phyloP scores from a whole-genome alignment of 1,140 invertebrate genomes.

The Drosophila hydei region DNA sequence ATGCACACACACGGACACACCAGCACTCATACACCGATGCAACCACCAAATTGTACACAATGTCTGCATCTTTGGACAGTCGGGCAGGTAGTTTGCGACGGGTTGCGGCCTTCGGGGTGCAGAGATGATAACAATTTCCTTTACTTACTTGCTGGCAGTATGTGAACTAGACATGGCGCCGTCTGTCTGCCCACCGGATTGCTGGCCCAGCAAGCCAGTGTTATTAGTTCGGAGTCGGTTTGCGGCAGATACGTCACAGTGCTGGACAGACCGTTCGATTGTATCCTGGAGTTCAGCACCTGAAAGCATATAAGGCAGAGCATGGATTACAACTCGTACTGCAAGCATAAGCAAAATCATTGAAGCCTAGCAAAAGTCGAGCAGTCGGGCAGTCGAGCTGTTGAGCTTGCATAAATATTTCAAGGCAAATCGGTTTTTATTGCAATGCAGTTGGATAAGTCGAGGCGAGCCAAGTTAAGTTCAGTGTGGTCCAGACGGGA shows the following conservation, averaged over 20 bases:
- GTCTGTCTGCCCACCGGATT: slow-evolving; percentile 92
- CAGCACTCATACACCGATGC: slow-evolving; percentile 12
- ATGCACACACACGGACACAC: slow-evolving; percentile 38
- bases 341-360: slow-evolving; percentile 55
- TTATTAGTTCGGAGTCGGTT: slow-evolving; percentile 89
- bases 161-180: slow-evolving; percentile 91
- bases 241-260: slow-evolving; percentile 88
- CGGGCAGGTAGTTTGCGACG: not conserved
- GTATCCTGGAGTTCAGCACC: slow-evolving; percentile 85
- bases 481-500: slow-evolving; percentile 34
- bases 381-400: slow-evolving; percentile 2
- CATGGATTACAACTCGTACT: slow-evolving; percentile 52
- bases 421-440: slow-evolving; percentile 77
- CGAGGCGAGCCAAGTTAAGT: slow-evolving; percentile 27
- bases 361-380: slow-evolving; percentile 8
- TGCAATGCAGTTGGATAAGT: slow-evolving; percentile 56
- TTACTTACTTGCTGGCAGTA: slow-evolving; percentile 91
- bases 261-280: slow-evolving; percentile 88
- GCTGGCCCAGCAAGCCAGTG: slow-evolving; percentile 93
- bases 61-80: slow-evolving; percentile 55
- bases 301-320: slow-evolving; percentile 81
- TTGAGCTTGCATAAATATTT: slow-evolving; percentile 67
- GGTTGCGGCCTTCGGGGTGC: not conserved
- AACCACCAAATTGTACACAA: slow-evolving; percentile 61
- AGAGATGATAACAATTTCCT: slow-evolving; percentile 33